phyloP scores from a whole-genome alignment of 2,888 invertebrate species.

The Elaeidobius kamerunicus region DNA sequence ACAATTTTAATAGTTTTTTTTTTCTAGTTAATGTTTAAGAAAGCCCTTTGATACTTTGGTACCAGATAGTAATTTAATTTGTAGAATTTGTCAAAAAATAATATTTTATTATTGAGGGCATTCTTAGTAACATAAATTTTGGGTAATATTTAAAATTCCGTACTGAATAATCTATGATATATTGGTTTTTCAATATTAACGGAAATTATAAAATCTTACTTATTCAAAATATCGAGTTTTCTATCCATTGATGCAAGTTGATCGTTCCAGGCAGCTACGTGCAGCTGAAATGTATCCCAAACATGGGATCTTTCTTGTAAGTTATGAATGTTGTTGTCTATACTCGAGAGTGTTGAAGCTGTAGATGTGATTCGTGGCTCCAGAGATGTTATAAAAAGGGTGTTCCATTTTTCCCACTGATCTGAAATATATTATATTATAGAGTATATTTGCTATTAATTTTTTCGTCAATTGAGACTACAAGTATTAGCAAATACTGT shows the following conservation, averaged over 20 bases:
- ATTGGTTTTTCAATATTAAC: constrained; percentile 2
- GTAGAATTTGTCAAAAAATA: background rate
- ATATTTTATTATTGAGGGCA: too few species aligned
- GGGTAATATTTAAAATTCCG: background rate
- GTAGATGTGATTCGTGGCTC: constrained; percentile 50
- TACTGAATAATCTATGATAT: background rate
- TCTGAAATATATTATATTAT: too few species aligned
- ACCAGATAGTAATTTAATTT: background rate
- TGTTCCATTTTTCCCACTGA: constrained; percentile 49
- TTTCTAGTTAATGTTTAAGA: too few species aligned
- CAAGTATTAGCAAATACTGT: too few species aligned
- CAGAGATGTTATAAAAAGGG: constrained; percentile 47
- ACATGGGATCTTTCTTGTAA: constrained; percentile 53
- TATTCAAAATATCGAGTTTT: constrained; percentile 53
- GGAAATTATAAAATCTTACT: constrained; percentile 39
- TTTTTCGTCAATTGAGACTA: too few species aligned
- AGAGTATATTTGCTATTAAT: too few species aligned
- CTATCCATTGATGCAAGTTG: constrained; percentile 53
- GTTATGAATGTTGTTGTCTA: constrained; percentile 52
- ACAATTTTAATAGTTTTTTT: too few species aligned
- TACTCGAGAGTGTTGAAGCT: constrained; percentile 45
- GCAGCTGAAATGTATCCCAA: constrained; percentile 55
- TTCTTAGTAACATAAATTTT: too few species aligned
- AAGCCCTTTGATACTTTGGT: background rate
- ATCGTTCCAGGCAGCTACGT: constrained; percentile 55